These are phyloP conservation scores for Dysmachus trigonus DNA, from an alignment of 2,888 invertebrate genomes.

Conservation along the genomic window DNA sequence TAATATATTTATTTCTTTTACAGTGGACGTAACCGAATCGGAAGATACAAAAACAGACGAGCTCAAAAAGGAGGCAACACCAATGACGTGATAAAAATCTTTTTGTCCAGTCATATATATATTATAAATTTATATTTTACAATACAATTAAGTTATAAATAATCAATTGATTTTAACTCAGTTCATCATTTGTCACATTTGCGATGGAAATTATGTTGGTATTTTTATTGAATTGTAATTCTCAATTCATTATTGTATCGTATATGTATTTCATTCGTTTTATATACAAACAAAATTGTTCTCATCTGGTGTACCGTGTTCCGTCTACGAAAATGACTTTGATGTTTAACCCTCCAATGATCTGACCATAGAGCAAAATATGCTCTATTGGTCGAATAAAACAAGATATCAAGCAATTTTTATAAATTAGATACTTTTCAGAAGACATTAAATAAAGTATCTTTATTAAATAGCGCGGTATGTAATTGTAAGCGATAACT, in stretches of 20 bases:
- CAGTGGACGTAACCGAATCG: conserved; percentile 69
- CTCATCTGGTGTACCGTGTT: not conserved
- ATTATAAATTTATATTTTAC: not conserved
- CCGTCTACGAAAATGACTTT: not conserved
- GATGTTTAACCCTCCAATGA: not conserved
- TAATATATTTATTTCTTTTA: not conserved
- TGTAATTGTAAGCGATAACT: not conserved
- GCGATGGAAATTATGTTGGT: not conserved
- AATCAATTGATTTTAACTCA: not conserved
- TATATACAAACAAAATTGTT: not conserved
- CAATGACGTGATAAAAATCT: conserved; percentile 71
- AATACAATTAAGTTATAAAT: not conserved
- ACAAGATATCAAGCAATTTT: not conserved
- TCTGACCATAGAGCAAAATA: not conserved
- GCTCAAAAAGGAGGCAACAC: conserved; percentile 72
- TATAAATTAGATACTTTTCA: not conserved
- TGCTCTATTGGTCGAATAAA: not conserved
- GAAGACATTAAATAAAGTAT: not conserved
- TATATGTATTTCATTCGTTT: conserved; percentile 15
- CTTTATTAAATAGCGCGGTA: not conserved
- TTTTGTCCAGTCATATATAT: not conserved
- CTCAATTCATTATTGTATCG: not conserved
- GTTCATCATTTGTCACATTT: not conserved
- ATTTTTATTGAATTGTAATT: not conserved
- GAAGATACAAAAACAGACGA: conserved; percentile 71